A percentile compares a stretch with the other conserved stretches of the same genome.
These are phyloP conservation scores for Mimachlamys varia DNA, from an alignment of 2,888 invertebrate genomes.

Conservation along the genomic window DNA sequence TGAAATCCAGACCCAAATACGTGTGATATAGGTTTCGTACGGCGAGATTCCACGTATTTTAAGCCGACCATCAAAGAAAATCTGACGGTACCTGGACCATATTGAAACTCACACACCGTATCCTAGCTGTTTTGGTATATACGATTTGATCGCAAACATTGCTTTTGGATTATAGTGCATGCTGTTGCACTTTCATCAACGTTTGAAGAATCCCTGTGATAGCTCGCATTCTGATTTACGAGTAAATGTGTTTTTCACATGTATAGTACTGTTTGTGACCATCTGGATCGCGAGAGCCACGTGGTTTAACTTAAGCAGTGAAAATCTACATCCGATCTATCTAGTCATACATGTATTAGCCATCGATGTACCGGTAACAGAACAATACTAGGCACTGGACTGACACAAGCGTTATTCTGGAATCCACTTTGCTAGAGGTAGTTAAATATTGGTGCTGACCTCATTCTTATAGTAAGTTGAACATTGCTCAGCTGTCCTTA, in stretches of 20 bases:
- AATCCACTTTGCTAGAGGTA: too few species aligned
- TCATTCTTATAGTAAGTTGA: too few species aligned
- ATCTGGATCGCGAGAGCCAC: background rate
- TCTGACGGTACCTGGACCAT: background rate
- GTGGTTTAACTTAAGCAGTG: background rate
- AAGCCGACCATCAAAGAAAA: background rate
- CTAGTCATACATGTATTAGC: too few species aligned
- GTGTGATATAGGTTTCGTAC: background rate
- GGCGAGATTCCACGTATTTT: background rate
- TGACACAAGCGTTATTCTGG: too few species aligned
- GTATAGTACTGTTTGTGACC: background rate
- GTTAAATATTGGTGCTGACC: too few species aligned
- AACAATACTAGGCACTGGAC: too few species aligned
- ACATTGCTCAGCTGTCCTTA: too few species aligned
- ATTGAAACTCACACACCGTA: background rate
- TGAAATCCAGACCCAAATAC: background rate
- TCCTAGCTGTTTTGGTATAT: background rate
- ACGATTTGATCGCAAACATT: background rate
- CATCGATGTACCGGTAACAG: too few species aligned
- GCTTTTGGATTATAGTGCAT: background rate
- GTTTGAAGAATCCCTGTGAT: conserved; percentile 21
- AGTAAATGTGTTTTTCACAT: conserved; percentile 26
- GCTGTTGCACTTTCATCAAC: background rate
- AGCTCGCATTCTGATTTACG: background rate
- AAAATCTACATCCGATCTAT: background rate